phyloP scores from a whole-genome alignment of 2,113 vertebrate genomes.

The Pandion haliaetus region DNA sequence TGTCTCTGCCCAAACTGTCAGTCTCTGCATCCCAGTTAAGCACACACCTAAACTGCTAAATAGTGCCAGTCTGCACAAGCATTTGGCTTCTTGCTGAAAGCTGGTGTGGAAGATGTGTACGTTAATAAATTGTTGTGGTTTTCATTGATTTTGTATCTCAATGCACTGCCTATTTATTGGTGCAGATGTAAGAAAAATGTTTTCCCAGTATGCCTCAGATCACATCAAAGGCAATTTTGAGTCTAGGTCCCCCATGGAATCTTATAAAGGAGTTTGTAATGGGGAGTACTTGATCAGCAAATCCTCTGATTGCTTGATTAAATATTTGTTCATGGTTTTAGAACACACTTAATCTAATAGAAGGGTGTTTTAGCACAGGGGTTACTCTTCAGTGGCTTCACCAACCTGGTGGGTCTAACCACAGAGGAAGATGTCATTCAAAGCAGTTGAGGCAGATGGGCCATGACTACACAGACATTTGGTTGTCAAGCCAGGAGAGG shows the following conservation, averaged over 20 bases:
- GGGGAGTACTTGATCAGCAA: not conserved
- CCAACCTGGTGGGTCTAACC: not conserved
- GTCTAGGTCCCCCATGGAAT: not conserved
- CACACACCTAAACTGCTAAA: not conserved
- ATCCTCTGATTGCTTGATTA: not conserved
- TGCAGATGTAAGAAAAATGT: not conserved
- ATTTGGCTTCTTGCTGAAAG: not conserved
- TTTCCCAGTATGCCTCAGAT: not conserved
- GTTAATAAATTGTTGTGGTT: not conserved
- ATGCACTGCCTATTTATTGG: not conserved
- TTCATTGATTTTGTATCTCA: not conserved
- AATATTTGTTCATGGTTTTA: not conserved
- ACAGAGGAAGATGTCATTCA: not conserved
- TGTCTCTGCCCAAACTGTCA: not conserved
- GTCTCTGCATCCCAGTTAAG: not conserved
- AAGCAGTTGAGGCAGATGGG: not conserved
- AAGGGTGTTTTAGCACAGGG: not conserved
- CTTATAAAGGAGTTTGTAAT: not conserved
- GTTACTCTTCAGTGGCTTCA: not conserved
- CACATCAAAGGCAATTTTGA: not conserved
- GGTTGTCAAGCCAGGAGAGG: not conserved
- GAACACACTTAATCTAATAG: not conserved
- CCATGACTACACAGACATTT: not conserved
- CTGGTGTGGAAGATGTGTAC: not conserved
- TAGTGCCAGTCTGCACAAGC: not conserved